Percentiles rank a stretch among this genome's conserved stretches.
Conservation (phyloP, 2,888 invertebrate genomes). For the Lasius platythorax region DNA sequence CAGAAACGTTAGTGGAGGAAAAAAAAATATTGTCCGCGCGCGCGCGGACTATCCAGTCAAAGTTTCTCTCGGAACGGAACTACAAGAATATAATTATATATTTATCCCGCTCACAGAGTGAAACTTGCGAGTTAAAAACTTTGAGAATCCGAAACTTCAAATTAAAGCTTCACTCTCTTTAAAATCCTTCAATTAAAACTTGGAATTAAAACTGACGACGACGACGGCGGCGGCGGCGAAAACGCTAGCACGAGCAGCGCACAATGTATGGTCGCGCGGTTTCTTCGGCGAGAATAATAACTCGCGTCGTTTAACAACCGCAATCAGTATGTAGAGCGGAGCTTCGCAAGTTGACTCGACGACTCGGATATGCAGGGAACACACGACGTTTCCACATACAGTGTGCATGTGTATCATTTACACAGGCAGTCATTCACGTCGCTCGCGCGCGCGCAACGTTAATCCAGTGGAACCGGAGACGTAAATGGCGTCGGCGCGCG, state of each 20-base stretch:
- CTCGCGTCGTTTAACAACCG: slow-evolving; percentile 13
- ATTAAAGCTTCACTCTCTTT: slow-evolving; percentile 30
- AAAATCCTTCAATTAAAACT: slow-evolving; percentile 45
- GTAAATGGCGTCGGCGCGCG: slow-evolving; percentile 56
- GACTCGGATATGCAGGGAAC: slow-evolving; percentile 11
- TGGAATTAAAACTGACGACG: slow-evolving; percentile 42
- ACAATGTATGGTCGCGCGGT: neutral
- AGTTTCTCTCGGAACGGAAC: slow-evolving; percentile 7
- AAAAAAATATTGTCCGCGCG: neutral
- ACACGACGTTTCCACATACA: slow-evolving; percentile 37
- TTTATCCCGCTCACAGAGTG: slow-evolving; percentile 20
- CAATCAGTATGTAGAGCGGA: slow-evolving; percentile 6
- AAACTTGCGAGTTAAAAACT: slow-evolving; percentile 35
- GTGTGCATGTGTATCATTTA: slow-evolving; percentile 39
- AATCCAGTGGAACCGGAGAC: slow-evolving; percentile 62
- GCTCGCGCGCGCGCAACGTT: slow-evolving; percentile 52
- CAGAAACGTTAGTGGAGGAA: neutral
- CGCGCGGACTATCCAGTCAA: neutral
- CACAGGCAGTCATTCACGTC: slow-evolving; percentile 65
- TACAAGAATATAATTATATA: slow-evolving; percentile 51
- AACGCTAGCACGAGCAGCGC: neutral
- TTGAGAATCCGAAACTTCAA: slow-evolving; percentile 34
- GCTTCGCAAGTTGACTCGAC: slow-evolving; percentile 25
- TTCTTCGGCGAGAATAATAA: slow-evolving; percentile 31
- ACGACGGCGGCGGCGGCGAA: neutral